Evolutionary conservation across 2,888 invertebrate species (phyloP).

Genomic region (Drosophila prostipennis): DNA sequence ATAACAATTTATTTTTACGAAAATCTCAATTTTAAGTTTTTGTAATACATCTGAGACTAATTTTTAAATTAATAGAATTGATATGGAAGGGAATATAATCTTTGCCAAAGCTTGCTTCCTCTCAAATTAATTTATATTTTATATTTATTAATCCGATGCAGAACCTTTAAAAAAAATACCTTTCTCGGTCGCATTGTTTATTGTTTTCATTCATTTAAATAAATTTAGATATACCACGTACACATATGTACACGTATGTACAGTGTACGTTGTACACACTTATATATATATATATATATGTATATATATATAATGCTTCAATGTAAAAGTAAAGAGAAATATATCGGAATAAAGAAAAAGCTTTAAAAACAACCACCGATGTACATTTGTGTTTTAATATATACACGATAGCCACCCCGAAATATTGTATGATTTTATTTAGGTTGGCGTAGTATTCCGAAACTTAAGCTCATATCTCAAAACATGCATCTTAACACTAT

Average conservation of each 20-base stretch:
- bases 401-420: not conserved
- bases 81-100: no score
- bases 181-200: no score
- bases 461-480: not conserved
- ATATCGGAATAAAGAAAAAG: not conserved
- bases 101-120: no score
- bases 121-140: no score
- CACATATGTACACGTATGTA: not conserved
- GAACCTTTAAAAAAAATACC: no score
- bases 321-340: not conserved
- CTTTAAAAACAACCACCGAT: conserved; percentile 1
- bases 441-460: not conserved
- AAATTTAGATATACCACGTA: not conserved
- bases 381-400: not conserved
- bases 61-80: no score
- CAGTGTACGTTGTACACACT: no score
- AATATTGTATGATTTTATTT: not conserved
- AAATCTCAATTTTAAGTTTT: no score
- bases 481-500: not conserved
- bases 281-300: not conserved
- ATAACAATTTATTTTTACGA: no score
- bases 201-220: not conserved
- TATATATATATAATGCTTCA: not conserved
- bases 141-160: no score
- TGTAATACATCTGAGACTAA: no score